Percentiles rank a stretch among this genome's conserved stretches.
Conservation (phyloP, 2,113 vertebrate species). For the Lates calcarifer region DNA sequence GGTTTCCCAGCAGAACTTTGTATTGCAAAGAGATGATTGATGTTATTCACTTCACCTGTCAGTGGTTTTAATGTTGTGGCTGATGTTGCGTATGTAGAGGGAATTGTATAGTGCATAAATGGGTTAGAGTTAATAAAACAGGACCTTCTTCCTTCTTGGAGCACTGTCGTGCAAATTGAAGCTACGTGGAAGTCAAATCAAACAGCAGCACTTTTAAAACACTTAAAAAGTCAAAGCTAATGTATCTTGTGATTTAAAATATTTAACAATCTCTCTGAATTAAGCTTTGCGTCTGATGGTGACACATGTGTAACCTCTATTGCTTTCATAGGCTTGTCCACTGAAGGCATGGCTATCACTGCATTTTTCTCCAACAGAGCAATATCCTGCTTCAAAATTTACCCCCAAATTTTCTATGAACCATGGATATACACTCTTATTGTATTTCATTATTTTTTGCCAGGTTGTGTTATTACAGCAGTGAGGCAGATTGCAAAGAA, state of each 20-base stretch:
- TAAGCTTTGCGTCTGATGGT: neutral
- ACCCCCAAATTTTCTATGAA: neutral
- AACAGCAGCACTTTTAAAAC: no score
- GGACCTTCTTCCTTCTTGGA: no score
- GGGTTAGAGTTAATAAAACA: no score
- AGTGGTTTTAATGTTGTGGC: no score
- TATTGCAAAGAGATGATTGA: no score
- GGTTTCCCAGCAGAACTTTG: no score
- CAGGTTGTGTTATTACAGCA: neutral
- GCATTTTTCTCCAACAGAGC: neutral
- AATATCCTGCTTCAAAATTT: constrained; percentile 16
- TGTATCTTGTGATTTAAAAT: no score
- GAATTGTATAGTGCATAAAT: no score
- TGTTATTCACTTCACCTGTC: no score
- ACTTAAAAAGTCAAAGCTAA: neutral
- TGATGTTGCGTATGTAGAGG: no score
- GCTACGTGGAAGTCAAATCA: no score
- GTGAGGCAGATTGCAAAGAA: neutral
- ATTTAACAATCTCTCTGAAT: neutral
- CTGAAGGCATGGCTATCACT: neutral
- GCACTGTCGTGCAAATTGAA: no score
- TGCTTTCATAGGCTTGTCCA: neutral
- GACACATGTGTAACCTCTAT: neutral
- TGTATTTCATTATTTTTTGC: neutral
- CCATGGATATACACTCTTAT: neutral